Conservation (phyloP, 1,140 invertebrate species). For the Zeugodacus cucurbitae region DNA sequence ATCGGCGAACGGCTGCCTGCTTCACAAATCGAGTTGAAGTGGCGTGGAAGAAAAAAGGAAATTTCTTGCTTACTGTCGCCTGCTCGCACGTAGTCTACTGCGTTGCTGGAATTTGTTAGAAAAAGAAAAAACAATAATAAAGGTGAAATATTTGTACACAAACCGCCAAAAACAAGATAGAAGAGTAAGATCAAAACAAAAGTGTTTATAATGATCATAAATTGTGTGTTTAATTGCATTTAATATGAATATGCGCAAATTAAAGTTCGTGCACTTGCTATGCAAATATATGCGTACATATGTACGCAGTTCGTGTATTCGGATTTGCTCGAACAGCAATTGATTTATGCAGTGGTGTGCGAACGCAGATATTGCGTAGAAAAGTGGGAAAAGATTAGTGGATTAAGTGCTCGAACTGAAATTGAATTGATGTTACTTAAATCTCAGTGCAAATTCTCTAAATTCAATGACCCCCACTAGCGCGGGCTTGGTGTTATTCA, state of each 20-base stretch:
- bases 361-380: background rate
- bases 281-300: background rate
- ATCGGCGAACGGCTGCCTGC: background rate
- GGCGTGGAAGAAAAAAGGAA: constrained; percentile 23
- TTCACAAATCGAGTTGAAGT: background rate
- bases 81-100: background rate
- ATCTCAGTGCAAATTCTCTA: too few species aligned
- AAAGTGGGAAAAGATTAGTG: background rate
- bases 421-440: too few species aligned
- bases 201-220: constrained; percentile 8
- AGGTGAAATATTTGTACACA: constrained; percentile 43
- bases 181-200: constrained; percentile 33
- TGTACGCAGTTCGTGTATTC: background rate
- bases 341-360: constrained; percentile 40
- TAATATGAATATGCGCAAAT: background rate
- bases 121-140: constrained; percentile 65
- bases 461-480: background rate
- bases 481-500: background rate
- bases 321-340: background rate
- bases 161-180: constrained; percentile 31
- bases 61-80: background rate
- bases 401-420: too few species aligned
- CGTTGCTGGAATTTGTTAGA: constrained; percentile 59
- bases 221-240: background rate
- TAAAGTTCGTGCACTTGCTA: background rate